Percentiles rank a stretch among this genome's conserved stretches.
These are phyloP conservation scores for Marcusenius ussheri DNA, from an alignment of 2,113 vertebrate genomes.

Conservation along the genomic window DNA sequence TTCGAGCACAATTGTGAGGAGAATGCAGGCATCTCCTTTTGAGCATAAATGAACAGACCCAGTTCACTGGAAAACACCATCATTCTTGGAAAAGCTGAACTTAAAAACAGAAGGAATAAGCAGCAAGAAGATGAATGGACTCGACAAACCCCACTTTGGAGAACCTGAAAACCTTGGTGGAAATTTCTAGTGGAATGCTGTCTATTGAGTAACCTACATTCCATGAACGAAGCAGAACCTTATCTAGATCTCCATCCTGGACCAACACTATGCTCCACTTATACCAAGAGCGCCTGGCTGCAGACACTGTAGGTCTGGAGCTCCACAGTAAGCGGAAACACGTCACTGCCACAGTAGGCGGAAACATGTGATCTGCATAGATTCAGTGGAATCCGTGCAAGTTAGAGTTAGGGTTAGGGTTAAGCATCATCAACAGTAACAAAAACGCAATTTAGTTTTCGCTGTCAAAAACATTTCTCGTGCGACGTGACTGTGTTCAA, in stretches of 20 bases:
- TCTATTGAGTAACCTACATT: neutral
- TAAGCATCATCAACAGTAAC: no score
- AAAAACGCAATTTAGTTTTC: no score
- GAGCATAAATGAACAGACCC: neutral
- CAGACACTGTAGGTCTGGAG: no score
- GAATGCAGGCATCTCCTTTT: neutral
- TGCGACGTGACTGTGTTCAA: no score
- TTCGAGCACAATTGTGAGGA: neutral
- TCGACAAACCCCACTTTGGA: neutral
- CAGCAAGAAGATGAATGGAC: neutral
- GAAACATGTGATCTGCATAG: no score
- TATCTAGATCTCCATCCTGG: neutral
- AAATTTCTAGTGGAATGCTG: neutral
- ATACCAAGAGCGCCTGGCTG: no score
- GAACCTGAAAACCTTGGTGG: neutral
- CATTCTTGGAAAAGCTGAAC: neutral
- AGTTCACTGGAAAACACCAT: neutral
- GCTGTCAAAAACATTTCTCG: no score
- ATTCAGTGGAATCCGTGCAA: no score
- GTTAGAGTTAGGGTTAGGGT: no score
- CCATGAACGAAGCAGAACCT: neutral
- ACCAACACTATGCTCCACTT: neutral
- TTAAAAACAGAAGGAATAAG: neutral
- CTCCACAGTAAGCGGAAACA: no score
- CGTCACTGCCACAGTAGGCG: no score